These are phyloP conservation scores for Enteromius mattozi DNA, from an alignment of 2,797 vertebrate species.

Conservation along the genomic window DNA sequence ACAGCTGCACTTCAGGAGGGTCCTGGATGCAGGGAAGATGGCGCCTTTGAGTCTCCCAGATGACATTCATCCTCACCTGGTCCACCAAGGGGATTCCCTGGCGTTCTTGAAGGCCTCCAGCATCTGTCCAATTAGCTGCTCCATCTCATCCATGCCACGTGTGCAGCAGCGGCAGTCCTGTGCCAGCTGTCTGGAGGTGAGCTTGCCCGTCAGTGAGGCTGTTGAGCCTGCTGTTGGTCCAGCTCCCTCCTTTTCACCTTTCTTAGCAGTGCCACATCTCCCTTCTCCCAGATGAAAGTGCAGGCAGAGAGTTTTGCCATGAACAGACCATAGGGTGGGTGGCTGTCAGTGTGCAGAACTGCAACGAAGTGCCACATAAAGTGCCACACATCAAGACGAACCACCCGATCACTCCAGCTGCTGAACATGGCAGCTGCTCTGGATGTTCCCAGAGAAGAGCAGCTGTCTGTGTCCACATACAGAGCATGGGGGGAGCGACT, in stretches of 20 bases:
- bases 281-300: neutral
- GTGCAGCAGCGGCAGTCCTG: too few species aligned
- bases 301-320: neutral
- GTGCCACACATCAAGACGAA: neutral
- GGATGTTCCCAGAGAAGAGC: neutral
- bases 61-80: conserved; percentile 27
- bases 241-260: conserved; percentile 8
- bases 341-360: conserved; percentile 4
- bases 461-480: conserved; percentile 51
- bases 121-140: too few species aligned
- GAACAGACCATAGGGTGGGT: neutral
- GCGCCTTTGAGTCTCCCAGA: conserved; percentile 40
- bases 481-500: conserved; percentile 7
- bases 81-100: conserved; percentile 45
- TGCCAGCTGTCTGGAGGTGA: conserved; percentile 4
- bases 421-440: conserved; percentile 11
- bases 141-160: too few species aligned
- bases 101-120: conserved; percentile 3
- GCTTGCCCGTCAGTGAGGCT: too few species aligned
- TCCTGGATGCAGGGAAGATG: conserved; percentile 53
- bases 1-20: conserved; percentile 38
- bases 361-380: neutral
- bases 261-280: neutral
- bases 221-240: neutral
- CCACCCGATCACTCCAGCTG: neutral